Percentiles rank a stretch among this genome's conserved stretches.
phyloP scores from a whole-genome alignment of 2,113 vertebrate species.

The Ranitomeya variabilis region DNA sequence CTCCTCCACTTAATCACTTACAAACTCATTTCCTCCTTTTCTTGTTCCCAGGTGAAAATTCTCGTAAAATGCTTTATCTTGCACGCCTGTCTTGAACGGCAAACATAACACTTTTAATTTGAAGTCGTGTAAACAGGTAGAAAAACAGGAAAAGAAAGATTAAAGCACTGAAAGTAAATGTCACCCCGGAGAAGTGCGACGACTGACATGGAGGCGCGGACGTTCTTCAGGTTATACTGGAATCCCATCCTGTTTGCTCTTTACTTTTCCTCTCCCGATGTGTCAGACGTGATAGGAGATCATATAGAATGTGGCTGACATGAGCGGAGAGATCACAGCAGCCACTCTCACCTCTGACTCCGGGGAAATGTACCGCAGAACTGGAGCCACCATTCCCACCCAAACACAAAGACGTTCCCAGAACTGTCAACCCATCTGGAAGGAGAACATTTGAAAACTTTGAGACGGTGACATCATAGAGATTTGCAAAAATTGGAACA shows the following conservation, averaged over 20 bases:
- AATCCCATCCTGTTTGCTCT: conserved; percentile 16
- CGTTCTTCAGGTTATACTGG: conserved; percentile 5
- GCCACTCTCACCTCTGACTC: too few species aligned
- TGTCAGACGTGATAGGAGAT: not conserved
- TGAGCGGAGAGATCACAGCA: not conserved
- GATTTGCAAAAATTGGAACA: too few species aligned
- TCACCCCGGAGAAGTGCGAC: conserved; percentile 1
- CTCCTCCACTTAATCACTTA: not conserved
- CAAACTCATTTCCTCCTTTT: not conserved
- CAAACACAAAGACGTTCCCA: not conserved
- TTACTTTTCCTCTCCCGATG: conserved; percentile 3
- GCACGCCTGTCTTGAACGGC: not conserved
- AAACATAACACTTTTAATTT: not conserved
- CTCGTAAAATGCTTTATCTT: not conserved
- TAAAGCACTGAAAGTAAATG: not conserved
- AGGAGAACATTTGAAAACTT: not conserved
- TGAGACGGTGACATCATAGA: too few species aligned
- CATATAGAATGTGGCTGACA: not conserved
- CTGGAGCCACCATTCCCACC: not conserved
- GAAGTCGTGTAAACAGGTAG: not conserved
- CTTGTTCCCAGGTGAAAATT: not conserved
- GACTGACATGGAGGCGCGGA: not conserved
- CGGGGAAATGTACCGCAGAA: not conserved
- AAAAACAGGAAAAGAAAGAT: conserved; percentile 21
- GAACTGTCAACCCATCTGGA: not conserved